phyloP scores from a whole-genome alignment of 2,113 vertebrate species.

The Ctenomys sociabilis region DNA sequence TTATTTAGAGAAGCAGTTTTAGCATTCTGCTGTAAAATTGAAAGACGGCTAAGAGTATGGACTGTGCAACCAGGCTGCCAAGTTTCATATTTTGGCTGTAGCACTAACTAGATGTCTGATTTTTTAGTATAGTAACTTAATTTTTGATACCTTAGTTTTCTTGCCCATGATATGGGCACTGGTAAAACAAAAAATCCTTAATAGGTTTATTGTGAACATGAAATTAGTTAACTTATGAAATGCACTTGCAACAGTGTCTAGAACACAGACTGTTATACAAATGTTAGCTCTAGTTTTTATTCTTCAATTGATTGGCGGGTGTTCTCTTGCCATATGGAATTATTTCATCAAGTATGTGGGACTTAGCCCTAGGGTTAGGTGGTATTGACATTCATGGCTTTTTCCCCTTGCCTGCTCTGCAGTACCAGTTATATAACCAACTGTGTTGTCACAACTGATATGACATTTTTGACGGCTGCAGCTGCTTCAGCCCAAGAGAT shows the following conservation, averaged over 20 bases:
- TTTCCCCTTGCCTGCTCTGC: conserved; percentile 66
- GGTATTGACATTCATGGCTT: conserved; percentile 24
- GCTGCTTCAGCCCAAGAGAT: conserved; percentile 62
- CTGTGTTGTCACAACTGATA: conserved; percentile 70
- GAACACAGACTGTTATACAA: neutral
- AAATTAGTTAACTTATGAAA: conserved; percentile 27
- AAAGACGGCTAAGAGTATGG: neutral
- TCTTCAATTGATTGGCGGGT: conserved; percentile 19
- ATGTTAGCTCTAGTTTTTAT: conserved; percentile 56
- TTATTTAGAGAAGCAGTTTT: neutral
- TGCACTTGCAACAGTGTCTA: neutral
- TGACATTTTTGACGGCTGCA: conserved; percentile 71
- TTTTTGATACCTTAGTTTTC: conserved; percentile 5
- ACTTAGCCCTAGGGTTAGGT: neutral
- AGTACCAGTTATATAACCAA: conserved; percentile 75
- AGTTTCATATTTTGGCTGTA: neutral
- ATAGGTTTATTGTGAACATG: neutral
- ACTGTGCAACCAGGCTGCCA: conserved; percentile 9
- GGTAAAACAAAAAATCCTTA: neutral
- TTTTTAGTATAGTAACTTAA: neutral
- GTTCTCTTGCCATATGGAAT: neutral
- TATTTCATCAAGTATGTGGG: conserved; percentile 20
- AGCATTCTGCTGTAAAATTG: neutral
- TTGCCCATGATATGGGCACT: conserved; percentile 18
- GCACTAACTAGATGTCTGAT: neutral